Conservation (phyloP, 2,888 invertebrate genomes). For the Eupelmus urozonus region DNA sequence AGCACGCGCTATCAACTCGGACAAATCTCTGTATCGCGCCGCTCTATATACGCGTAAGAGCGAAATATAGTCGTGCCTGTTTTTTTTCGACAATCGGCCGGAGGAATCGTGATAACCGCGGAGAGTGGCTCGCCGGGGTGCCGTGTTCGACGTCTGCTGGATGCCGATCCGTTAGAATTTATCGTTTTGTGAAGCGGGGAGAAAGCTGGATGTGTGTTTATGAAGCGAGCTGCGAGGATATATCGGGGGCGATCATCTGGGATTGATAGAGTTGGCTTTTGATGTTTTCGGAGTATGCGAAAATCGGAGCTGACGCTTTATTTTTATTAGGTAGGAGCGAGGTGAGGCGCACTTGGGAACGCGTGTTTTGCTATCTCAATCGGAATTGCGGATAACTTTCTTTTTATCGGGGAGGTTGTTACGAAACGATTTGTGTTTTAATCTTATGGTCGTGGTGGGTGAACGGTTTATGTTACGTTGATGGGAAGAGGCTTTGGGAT, state of each 20-base stretch:
- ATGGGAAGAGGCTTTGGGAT: too few species aligned
- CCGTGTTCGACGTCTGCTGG: too few species aligned
- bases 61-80: constrained; percentile 17
- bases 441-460: too few species aligned
- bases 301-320: too few species aligned
- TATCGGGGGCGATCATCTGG: neutral
- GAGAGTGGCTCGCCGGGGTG: neutral
- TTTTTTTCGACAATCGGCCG: constrained; percentile 3
- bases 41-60: constrained; percentile 10
- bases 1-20: neutral
- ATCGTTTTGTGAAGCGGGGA: neutral
- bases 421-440: neutral
- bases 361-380: neutral
- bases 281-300: too few species aligned
- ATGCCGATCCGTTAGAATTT: neutral
- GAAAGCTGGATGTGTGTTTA: too few species aligned
- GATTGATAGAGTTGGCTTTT: neutral
- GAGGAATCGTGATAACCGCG: constrained; percentile 30
- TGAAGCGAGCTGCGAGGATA: too few species aligned
- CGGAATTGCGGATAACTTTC: neutral
- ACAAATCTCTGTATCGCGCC: constrained; percentile 20
- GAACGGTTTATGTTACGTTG: too few species aligned
- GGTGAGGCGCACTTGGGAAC: too few species aligned
- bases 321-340: too few species aligned
- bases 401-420: neutral